Base-by-base conservation (phyloP, 2,113 vertebrate species). In the Eudyptes chrysolophus region DNA sequence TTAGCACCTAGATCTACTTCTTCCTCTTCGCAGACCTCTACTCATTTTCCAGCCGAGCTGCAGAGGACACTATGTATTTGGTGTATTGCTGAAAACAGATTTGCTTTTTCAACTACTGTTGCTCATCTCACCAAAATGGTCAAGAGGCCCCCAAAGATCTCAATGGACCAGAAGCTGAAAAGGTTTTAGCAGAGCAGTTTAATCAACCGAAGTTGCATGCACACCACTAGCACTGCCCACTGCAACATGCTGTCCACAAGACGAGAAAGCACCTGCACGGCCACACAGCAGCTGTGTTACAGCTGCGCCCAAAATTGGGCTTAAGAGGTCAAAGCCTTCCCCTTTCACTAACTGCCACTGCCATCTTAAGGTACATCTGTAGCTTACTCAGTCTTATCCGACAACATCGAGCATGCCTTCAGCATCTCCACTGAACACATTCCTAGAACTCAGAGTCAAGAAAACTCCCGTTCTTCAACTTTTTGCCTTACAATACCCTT, bases 161-260 rank as follows among this genome's bases (percentile, higher is more conserved):
- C 34, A 7, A 6, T 0, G 3, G 34, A 54, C 5, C 49, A 64
- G 34, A 36, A 42, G 9, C 6, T 19, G 19, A 19, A 61, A 10
- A 66, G 30, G 11, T 9, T 83, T 83, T 7, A 71, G 58, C 64
- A 55, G n/a, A 46, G 32, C 27, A 34, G 22, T 77, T 87, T 42
- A 32, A 58, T 14, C 6, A 27, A 51, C 27, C 10, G 9, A 13
- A 75, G 13, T 2, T 2, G 34, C 32, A 7, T 11, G 2, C 42
- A 1, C 13, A 3, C 19, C 21, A 30, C 57, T 2, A 70, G 36
- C 27, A 3, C 29, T 13, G 46, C 48, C 44, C 40, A 40, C 34
- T 3, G 7, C 55, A 26, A 32, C 20, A 0, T 1, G 55, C 55
- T 40, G 38, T 4, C n/a, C 62, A 16, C 1, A 0, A n/a, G 44